A percentile compares a stretch with the other conserved stretches of the same genome.
These are phyloP conservation scores for Drosophila pandora DNA, from an alignment of 1,140 invertebrate genomes.

Conservation along the genomic window DNA sequence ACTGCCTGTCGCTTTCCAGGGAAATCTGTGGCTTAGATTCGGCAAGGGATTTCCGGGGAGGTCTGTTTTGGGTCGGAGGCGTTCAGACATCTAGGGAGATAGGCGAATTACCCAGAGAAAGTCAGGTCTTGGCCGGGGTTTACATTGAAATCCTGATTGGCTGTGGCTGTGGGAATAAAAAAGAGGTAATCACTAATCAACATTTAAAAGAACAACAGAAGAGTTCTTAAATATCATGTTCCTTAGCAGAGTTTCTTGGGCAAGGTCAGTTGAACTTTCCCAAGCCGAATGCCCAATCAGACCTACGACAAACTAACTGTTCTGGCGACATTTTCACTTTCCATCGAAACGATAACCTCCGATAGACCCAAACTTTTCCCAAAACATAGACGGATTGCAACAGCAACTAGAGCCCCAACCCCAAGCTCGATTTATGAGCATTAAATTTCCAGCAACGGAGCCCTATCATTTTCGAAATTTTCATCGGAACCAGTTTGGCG, in stretches of 20 bases:
- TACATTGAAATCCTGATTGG: constrained; percentile 16
- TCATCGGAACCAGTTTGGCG: constrained; percentile 69
- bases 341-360: constrained; percentile 23
- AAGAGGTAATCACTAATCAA: not conserved
- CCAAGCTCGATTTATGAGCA: constrained; percentile 67
- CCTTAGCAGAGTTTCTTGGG: not conserved
- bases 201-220: too few species aligned
- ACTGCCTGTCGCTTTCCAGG: constrained; percentile 65
- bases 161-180: not conserved
- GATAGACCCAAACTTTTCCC: constrained; percentile 33
- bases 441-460: constrained; percentile 55
- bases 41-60: constrained; percentile 19
- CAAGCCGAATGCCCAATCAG: constrained; percentile 9
- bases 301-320: constrained; percentile 77
- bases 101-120: constrained; percentile 16
- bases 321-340: constrained; percentile 60
- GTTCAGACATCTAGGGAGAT: constrained; percentile 48
- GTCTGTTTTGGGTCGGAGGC: constrained; percentile 45
- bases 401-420: constrained; percentile 48
- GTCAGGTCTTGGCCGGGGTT: constrained; percentile 4
- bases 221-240: not conserved
- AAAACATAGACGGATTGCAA: constrained; percentile 53
- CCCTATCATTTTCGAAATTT: constrained; percentile 75
- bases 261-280: constrained; percentile 59
- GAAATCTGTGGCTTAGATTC: constrained; percentile 41